Evolutionary conservation across 2,113 vertebrate species (phyloP).

Genomic region (cat (Felis catus)): DNA sequence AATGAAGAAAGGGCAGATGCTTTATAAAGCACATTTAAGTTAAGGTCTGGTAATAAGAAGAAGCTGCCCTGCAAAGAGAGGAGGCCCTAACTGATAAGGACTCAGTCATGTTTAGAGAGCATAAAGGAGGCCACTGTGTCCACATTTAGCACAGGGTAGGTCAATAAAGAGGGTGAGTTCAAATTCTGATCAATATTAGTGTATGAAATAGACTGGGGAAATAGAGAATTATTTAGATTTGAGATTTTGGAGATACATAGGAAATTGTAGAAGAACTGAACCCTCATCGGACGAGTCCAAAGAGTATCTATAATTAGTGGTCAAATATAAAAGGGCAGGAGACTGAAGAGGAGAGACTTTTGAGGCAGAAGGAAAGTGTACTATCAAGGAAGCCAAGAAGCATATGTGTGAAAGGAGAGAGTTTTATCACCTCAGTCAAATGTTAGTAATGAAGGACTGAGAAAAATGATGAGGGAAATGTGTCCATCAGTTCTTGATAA

Average conservation of each 20-base stretch:
- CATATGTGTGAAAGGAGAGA: too few relatives aligned
- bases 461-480: not conserved
- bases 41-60: not conserved
- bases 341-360: not conserved
- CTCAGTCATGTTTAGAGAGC: not conserved
- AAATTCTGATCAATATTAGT: not conserved
- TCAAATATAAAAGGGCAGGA: fast-evolving
- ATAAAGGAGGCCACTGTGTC: not conserved
- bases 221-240: not conserved
- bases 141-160: not conserved
- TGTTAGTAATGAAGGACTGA: fast-evolving
- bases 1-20: not conserved
- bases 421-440: not conserved
- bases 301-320: not conserved
- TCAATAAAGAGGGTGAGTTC: not conserved
- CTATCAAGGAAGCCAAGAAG: not conserved
- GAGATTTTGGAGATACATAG: not conserved
- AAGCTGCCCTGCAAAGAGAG: not conserved
- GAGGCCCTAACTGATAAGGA: not conserved
- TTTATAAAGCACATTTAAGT: not conserved
- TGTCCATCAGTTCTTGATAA: too few relatives aligned
- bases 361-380: not conserved
- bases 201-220: not conserved
- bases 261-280: not conserved
- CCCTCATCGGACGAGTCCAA: fast-evolving